Conservation (phyloP, 2,113 vertebrate genomes). For the Pimephales promelas region DNA sequence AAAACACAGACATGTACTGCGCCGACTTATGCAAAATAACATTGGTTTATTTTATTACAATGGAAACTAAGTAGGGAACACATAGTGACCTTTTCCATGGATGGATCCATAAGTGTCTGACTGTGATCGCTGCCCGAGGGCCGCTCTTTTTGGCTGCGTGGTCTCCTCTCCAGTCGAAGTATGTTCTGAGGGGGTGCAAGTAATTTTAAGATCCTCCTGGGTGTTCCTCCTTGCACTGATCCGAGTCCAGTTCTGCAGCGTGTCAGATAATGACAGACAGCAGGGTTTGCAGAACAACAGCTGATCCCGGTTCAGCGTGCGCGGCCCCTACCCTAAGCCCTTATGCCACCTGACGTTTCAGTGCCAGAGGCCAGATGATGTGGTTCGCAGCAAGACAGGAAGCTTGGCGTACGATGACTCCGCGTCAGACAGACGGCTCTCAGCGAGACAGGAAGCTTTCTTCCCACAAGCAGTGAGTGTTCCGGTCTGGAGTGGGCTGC, state of each 20-base stretch:
- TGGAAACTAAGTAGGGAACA: background rate
- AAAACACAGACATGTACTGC: background rate
- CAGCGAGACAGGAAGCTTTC: conserved; percentile 59
- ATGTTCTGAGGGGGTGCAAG: conserved; percentile 32
- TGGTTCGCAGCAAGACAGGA: conserved; percentile 50
- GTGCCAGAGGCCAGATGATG: conserved; percentile 50
- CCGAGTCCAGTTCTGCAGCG: conserved; percentile 5
- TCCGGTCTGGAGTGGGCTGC: conserved; percentile 52
- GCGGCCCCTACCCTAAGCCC: conserved; percentile 20
- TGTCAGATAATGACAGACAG: conserved; percentile 42
- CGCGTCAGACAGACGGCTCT: conserved; percentile 55
- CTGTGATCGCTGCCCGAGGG: background rate
- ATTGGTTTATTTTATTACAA: background rate
- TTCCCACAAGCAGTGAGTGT: conserved; percentile 53
- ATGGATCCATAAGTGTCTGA: conserved; percentile 10
- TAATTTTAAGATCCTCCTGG: conserved; percentile 33
- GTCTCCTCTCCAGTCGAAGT: conserved; percentile 11
- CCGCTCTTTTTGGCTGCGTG: conserved; percentile 1
- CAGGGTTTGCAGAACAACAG: conserved; percentile 19
- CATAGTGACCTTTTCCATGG: conserved; percentile 16
- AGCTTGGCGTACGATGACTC: conserved; percentile 54
- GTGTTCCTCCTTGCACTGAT: background rate
- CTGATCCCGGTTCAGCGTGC: conserved; percentile 22
- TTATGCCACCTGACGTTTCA: conserved; percentile 40
- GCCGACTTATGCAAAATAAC: background rate